Evolutionary conservation across 2,113 vertebrate species (phyloP).

Genomic region (Nyctereutes procyonoides): DNA sequence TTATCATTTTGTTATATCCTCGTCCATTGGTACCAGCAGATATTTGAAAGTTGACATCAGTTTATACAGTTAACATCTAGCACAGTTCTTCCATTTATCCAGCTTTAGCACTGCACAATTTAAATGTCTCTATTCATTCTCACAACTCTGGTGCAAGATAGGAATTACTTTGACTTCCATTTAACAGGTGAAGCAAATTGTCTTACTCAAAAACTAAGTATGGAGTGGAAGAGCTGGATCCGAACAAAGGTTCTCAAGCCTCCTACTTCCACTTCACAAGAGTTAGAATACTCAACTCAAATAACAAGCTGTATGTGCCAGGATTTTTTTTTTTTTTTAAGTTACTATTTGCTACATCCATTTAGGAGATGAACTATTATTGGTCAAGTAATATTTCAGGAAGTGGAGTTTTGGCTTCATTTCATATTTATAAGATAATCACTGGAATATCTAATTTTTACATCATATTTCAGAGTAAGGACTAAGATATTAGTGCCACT

Average conservation of each 20-base stretch:
- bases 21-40: not conserved
- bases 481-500: not conserved
- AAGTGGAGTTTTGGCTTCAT: conserved; percentile 41
- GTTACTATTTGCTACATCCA: not conserved
- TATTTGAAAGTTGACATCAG: not conserved
- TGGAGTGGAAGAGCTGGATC: not conserved
- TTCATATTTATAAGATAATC: not conserved
- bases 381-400: not conserved
- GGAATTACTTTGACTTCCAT: not conserved
- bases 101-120: not conserved
- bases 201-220: not conserved
- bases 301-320: not conserved
- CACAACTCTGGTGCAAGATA: not conserved
- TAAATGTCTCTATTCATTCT: not conserved
- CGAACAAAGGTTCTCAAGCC: not conserved
- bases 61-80: not conserved
- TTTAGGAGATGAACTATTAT: not conserved
- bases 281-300: conserved; percentile 25
- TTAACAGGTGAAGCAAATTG: conserved; percentile 44
- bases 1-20: not conserved
- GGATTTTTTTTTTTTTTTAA: not conserved
- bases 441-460: conserved; percentile 6
- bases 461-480: not conserved
- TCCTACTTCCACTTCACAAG: not conserved
- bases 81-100: not conserved